Base-by-base conservation (phyloP, 2,888 invertebrate species). In the Caenorhabditis sp. region DNA sequence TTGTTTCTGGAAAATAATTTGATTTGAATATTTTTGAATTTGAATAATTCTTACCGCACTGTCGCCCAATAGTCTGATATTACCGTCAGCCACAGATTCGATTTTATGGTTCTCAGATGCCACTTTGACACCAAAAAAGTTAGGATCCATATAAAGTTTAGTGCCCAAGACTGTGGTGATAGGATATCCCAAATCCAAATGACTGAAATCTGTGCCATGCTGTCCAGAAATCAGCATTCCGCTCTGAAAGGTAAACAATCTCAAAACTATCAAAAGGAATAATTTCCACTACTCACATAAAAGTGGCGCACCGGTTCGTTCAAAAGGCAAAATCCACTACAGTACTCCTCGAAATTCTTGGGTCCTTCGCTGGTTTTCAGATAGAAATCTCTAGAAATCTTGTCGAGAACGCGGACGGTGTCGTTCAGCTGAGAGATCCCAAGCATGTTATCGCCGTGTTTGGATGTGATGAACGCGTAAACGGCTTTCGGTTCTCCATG, bases 291-390 rank as follows among this genome's bases (percentile, higher is more conserved):
- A 22, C 77, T 68, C 39, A 87, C 88, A 53, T 85, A 85, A 76
- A 88, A 88, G 52, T 87, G 86, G 8, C 87, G 79, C 35, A 88
- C 81, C 17, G 88, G 88, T 52, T 88, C 88, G 74, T 88, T 88
- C 39, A 88, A 79, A 5, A 84, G 66, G 52, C 88, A 88, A 65
- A 88, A 88, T 13, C 86, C 86, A 11, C 78, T 65, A 72, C 88
- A 88, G 59, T 85, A 87, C 58, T 87, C 73, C 13, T 80, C 77
- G 63, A 87, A 88, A 20, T 80, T 78, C 45, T 79, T 78, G 3
- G 63, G 41, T 4, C 83, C 82, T 13, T 72, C 41, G 2, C 53
- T 24, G 0, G 81, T 83, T 27, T 79, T 71, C 45, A 84, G 26
- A 17, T 75, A 81, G 66, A 88, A 85, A 11, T 85, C 75, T 26